phyloP scores from a whole-genome alignment of 2,113 vertebrate genomes.

The Sturnus vulgaris region DNA sequence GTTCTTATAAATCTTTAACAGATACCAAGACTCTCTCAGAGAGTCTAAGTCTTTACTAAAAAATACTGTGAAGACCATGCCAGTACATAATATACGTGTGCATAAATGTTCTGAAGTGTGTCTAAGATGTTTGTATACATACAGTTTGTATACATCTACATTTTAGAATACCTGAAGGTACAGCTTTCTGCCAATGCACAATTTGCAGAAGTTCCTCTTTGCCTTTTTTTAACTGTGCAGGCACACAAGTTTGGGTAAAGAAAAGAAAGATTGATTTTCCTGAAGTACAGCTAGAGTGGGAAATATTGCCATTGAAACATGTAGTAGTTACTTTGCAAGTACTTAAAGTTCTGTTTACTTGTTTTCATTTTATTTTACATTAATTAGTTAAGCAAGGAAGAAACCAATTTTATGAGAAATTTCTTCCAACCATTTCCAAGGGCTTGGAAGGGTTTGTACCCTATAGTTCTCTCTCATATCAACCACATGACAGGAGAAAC shows the following conservation, averaged over 20 bases:
- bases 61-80: not conserved
- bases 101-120: not conserved
- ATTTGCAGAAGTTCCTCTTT: not conserved
- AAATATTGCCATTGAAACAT: not conserved
- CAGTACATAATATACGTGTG: no score
- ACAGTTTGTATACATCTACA: not conserved
- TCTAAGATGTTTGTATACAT: not conserved
- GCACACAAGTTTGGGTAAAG: not conserved
- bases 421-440: not conserved
- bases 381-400: not conserved
- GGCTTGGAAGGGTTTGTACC: not conserved
- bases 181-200: not conserved
- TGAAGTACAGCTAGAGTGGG: not conserved
- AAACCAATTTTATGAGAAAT: not conserved
- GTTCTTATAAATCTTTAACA: not conserved
- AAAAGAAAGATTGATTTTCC: not conserved
- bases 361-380: not conserved
- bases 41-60: not conserved
- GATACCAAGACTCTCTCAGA: not conserved
- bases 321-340: not conserved
- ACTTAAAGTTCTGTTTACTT: not conserved
- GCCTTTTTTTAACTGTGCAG: not conserved
- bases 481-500: not conserved
- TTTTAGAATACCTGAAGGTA: not conserved
- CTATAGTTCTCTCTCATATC: not conserved